These are phyloP conservation scores for Mugil cephalus DNA, from an alignment of 2,113 vertebrate genomes.

Conservation along the genomic window DNA sequence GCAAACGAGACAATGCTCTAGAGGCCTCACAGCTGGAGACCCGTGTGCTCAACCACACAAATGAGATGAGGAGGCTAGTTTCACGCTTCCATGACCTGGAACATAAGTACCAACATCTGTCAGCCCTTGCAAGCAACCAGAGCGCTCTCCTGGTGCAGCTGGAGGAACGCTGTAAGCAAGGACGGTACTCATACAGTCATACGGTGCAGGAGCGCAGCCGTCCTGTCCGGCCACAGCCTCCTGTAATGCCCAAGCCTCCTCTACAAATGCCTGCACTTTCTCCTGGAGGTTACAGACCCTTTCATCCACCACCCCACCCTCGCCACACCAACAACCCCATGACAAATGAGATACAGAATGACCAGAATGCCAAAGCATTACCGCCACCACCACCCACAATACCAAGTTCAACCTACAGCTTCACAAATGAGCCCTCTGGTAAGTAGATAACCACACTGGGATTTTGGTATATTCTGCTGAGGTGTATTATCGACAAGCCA, in stretches of 20 bases:
- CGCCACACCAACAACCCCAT: constrained; percentile 89
- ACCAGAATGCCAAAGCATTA: constrained; percentile 85
- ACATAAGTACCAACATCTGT: constrained; percentile 93
- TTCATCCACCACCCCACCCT: constrained; percentile 84
- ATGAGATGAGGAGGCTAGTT: constrained; percentile 90
- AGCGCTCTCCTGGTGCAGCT: constrained; percentile 89
- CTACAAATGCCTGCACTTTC: constrained; percentile 56
- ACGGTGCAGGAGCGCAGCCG: constrained; percentile 55
- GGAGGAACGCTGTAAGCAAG: constrained; percentile 88
- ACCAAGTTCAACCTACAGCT: constrained; percentile 88
- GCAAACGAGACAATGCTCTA: constrained; percentile 92
- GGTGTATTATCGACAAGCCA: neutral
- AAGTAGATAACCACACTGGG: constrained; percentile 47
- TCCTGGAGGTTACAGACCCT: constrained; percentile 80
- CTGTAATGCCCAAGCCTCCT: constrained; percentile 73
- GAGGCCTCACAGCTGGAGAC: constrained; percentile 94
- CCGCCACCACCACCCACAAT: constrained; percentile 89
- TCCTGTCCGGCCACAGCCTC: constrained; percentile 68
- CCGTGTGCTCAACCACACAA: constrained; percentile 92
- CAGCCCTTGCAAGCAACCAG: constrained; percentile 90
- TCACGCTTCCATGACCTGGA: constrained; percentile 92
- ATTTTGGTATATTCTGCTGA: neutral
- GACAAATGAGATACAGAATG: constrained; percentile 94
- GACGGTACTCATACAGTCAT: neutral
- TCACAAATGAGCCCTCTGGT: constrained; percentile 92